Base-by-base conservation (phyloP, 2,113 vertebrate species). In the Phaethornis superciliosus region DNA sequence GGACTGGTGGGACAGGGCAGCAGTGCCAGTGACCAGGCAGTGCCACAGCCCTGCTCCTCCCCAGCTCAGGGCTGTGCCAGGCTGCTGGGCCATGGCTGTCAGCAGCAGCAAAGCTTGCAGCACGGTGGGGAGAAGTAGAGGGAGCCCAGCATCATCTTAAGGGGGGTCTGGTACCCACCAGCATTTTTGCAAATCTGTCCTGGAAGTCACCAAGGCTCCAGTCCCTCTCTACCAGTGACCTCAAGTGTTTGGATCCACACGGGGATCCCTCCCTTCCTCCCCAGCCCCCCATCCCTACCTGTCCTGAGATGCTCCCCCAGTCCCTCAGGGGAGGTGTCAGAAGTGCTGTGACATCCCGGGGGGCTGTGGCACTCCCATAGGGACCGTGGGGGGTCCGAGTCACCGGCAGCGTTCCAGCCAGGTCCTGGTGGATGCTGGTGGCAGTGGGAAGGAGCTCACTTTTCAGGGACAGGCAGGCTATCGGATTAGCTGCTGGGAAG, bases 391-490 rank as follows among this genome's bases (percentile, higher is more conserved):
- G 52, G 37, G 9, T 5, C 35, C 2, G 1, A 79, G 77, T 33
- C 4, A 2, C 68, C 81, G 22, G 60, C 12, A 63, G 58, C 15
- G 68, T 33, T 68, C 47, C 32, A 56, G 12, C 3, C 52, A 32
- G 74, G 19, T 91, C 33, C 47, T 10, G 3, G 56, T 1, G 0
- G 64, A 58, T 62, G 65, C 67, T n/a, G 11, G 33, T 56, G 55
- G 51, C 20, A 65, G 85, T 79, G 67, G 77, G 81, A 81, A 71
- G 19, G 44, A 71, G 58, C 64, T 97, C 96, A 91, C 78, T 56
- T 97, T 97, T 96, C 97, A 95, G 83, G 81, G 37, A 78, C 71
- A 75, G 81, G 37, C 2, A 1, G 1, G 90, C 90, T 87, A 97
- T 80, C 26, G 27, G 92, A 95, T 94, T 89, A 89, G 89, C 89